phyloP scores from a whole-genome alignment of 2,888 invertebrate species.

The Quadroppia sp. region DNA sequence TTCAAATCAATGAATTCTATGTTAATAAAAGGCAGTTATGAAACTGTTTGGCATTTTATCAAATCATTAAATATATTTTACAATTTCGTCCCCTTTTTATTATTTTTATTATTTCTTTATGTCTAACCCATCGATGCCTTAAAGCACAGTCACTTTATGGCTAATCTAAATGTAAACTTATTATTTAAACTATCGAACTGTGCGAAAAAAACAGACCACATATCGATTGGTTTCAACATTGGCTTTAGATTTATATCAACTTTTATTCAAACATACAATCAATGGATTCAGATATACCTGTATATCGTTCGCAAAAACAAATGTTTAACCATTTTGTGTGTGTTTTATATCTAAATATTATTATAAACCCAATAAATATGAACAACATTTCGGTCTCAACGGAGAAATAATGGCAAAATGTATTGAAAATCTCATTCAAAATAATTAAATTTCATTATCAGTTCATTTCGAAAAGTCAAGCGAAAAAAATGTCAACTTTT shows the following conservation, averaged over 20 bases:
- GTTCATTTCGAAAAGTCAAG: neutral
- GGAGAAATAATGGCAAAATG: too few relatives aligned
- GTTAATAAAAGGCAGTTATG: neutral
- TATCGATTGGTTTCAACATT: neutral
- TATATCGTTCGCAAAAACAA: too few relatives aligned
- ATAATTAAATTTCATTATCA: neutral
- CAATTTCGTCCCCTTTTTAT: neutral
- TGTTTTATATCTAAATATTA: too few relatives aligned
- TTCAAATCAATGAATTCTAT: neutral
- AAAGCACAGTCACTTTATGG: neutral
- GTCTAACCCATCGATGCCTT: neutral
- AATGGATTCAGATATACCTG: too few relatives aligned
- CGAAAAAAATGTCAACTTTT: neutral
- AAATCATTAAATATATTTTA: neutral
- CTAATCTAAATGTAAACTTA: conserved; percentile 1
- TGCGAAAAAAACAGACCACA: neutral
- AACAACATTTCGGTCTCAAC: too few relatives aligned
- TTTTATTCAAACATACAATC: too few relatives aligned
- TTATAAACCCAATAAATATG: too few relatives aligned
- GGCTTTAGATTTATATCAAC: neutral
- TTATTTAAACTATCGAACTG: neutral
- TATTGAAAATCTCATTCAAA: too few relatives aligned
- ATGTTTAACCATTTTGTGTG: too few relatives aligned
- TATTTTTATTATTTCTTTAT: too few relatives aligned
- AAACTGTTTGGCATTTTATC: neutral